A percentile compares a stretch with the other conserved stretches of the same genome.
phyloP scores from a whole-genome alignment of 2,113 vertebrate genomes.

The Ceyx cyanopectus region DNA sequence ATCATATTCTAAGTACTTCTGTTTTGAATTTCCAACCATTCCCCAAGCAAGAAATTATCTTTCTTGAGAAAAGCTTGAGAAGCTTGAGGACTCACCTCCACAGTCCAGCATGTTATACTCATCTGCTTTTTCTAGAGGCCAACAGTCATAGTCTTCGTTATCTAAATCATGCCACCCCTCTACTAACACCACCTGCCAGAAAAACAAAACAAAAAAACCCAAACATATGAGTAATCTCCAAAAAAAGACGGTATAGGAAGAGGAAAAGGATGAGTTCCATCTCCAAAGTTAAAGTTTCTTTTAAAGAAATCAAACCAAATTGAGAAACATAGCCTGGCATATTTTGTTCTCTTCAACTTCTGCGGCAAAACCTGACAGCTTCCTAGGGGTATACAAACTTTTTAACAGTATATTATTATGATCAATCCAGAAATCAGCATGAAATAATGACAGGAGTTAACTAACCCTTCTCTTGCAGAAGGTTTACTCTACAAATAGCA shows the following conservation, averaged over 20 bases:
- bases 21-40: background rate
- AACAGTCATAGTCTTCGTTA: conserved; percentile 88
- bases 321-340: background rate
- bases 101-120: conserved; percentile 87
- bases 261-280: background rate
- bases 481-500: background rate
- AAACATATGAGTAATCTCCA: background rate
- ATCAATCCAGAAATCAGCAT: background rate
- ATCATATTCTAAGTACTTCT: background rate
- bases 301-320: background rate
- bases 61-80: background rate
- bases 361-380: background rate
- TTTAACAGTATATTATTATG: background rate
- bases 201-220: background rate
- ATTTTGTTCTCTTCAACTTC: background rate
- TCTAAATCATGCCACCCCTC: conserved; percentile 86
- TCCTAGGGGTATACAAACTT: background rate
- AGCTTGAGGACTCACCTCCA: conserved; percentile 74
- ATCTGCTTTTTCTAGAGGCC: conserved; percentile 84
- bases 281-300: background rate
- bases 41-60: background rate
- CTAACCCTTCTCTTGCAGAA: background rate
- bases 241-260: background rate
- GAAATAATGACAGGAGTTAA: background rate
- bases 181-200: conserved; percentile 31